These are phyloP conservation scores for Heterocephalus glaber DNA, from an alignment of 2,113 vertebrate genomes.

Conservation along the genomic window DNA sequence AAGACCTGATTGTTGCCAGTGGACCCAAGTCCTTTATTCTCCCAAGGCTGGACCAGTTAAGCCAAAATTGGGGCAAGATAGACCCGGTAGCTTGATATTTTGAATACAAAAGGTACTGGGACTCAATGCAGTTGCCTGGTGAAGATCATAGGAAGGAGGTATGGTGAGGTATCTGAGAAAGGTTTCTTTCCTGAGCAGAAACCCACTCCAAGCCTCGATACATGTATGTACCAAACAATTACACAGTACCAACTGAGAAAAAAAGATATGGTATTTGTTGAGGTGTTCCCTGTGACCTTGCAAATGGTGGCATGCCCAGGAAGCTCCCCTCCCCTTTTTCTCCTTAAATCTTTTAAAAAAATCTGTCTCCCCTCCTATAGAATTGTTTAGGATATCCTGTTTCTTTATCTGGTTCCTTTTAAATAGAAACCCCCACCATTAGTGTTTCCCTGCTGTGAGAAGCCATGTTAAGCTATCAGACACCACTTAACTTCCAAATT, in stretches of 20 bases:
- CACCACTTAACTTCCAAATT: constrained; percentile 34
- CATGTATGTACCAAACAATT: constrained; percentile 86
- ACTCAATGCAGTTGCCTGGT: constrained; percentile 79
- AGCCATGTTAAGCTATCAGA: constrained; percentile 26
- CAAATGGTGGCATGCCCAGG: constrained; percentile 85
- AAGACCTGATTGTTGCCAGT: not conserved
- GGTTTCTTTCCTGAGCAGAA: constrained; percentile 77
- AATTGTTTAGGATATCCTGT: constrained; percentile 40
- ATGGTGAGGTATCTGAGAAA: constrained; percentile 81
- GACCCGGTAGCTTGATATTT: constrained; percentile 84
- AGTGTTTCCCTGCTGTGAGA: not conserved
- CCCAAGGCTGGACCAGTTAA: constrained; percentile 74
- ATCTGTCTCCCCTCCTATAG: not conserved
- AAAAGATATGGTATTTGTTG: constrained; percentile 91
- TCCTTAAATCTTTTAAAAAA: constrained; percentile 53
- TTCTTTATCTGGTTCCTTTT: constrained; percentile 41
- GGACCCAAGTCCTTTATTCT: constrained; percentile 83
- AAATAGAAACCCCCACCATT: constrained; percentile 54
- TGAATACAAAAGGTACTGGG: constrained; percentile 84
- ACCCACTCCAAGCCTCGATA: constrained; percentile 79
- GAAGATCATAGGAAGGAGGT: constrained; percentile 76
- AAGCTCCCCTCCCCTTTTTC: constrained; percentile 75
- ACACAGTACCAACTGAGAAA: constrained; percentile 92
- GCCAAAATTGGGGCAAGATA: constrained; percentile 71
- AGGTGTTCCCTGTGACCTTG: constrained; percentile 90